Conservation (phyloP, 2,888 invertebrate genomes). For the Drosophila greeni region DNA sequence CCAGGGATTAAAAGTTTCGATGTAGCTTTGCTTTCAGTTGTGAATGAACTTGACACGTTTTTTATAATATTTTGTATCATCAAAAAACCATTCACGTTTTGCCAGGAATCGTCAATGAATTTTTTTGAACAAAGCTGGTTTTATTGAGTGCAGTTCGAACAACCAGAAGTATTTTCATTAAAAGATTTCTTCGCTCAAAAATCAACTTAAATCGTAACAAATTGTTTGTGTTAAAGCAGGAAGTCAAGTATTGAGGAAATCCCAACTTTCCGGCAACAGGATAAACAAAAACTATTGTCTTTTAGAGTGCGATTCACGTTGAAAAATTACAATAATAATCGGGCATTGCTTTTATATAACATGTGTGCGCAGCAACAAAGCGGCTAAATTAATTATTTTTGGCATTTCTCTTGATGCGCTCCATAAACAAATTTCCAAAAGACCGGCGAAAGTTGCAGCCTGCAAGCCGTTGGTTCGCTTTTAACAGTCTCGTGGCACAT, state of each 20-base stretch:
- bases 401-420: constrained; percentile 48
- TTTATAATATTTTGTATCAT: constrained; percentile 30
- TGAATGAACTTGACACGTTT: constrained; percentile 60
- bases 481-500: constrained; percentile 37
- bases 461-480: constrained; percentile 25
- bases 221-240: constrained; percentile 5
- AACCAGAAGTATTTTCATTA: constrained; percentile 18
- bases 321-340: constrained; percentile 25
- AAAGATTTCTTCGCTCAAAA: not conserved
- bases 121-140: constrained; percentile 8
- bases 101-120: constrained; percentile 17
- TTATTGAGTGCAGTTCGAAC: constrained; percentile 1
- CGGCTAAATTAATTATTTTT: constrained; percentile 16
- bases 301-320: constrained; percentile 18
- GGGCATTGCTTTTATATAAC: constrained; percentile 50
- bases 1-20: constrained; percentile 1
- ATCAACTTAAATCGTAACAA: not conserved
- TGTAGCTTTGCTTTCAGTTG: constrained; percentile 13
- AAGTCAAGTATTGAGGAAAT: constrained; percentile 72
- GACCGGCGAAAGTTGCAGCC: constrained; percentile 60
- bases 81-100: constrained; percentile 50
- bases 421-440: constrained; percentile 47
- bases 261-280: constrained; percentile 78
- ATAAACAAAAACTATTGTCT: constrained; percentile 3
- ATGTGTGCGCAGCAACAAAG: constrained; percentile 18